These are phyloP conservation scores for Pseudoatta argentina DNA, from an alignment of 1,140 invertebrate species.

Conservation along the genomic window DNA sequence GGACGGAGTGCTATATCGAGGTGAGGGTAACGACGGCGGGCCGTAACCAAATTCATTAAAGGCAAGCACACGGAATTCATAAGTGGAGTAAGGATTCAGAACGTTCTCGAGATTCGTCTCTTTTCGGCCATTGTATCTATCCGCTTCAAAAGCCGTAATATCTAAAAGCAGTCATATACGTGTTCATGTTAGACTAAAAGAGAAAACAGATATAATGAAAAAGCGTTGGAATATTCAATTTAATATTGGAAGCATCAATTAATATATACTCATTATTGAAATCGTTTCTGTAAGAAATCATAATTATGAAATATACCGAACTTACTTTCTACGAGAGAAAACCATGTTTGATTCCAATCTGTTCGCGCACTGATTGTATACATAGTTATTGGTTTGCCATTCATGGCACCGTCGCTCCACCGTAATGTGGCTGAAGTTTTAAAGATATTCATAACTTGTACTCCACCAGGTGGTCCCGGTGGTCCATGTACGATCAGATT, in stretches of 20 bases:
- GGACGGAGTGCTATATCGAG: constrained; percentile 92
- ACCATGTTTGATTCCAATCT: constrained; percentile 95
- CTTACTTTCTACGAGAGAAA: constrained; percentile 89
- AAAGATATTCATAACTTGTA: constrained; percentile 91
- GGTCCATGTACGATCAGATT: constrained; percentile 93
- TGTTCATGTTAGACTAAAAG: neutral
- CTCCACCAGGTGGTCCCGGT: constrained; percentile 93
- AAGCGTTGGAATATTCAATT: neutral
- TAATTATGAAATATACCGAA: constrained; percentile 32
- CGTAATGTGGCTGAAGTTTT: constrained; percentile 92
- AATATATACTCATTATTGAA: neutral
- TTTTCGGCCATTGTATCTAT: constrained; percentile 91
- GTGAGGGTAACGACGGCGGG: constrained; percentile 91
- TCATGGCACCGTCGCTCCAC: constrained; percentile 96
- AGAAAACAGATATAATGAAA: neutral
- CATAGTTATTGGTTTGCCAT: constrained; percentile 91
- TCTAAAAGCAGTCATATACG: constrained; percentile 79
- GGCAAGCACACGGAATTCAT: constrained; percentile 96
- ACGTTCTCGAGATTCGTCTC: constrained; percentile 90
- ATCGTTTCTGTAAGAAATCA: constrained; percentile 20
- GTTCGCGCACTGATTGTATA: constrained; percentile 94
- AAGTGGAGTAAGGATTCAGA: constrained; percentile 94
- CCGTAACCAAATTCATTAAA: constrained; percentile 94
- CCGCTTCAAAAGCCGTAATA: constrained; percentile 87
- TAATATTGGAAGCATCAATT: neutral